These are phyloP conservation scores for Pachycephus smyrnensis DNA, from an alignment of 2,888 invertebrate genomes.

Conservation along the genomic window DNA sequence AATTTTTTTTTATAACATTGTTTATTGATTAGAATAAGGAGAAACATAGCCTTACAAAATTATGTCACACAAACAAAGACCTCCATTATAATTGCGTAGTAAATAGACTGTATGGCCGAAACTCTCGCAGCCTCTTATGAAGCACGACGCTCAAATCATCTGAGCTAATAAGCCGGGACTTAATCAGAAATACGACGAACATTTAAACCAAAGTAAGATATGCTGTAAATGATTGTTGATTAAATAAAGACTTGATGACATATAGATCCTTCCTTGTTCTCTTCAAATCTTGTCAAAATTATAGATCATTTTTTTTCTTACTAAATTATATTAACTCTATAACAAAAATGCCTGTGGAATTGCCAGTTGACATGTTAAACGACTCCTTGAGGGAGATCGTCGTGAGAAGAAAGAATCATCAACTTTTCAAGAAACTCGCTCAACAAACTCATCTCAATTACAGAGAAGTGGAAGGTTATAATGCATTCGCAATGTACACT, in stretches of 20 bases:
- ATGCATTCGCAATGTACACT: background rate
- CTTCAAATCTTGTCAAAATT: background rate
- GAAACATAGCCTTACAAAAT: no score
- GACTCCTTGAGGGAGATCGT: slow-evolving; percentile 48
- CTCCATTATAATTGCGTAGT: no score
- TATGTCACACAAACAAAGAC: no score
- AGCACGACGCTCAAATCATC: no score
- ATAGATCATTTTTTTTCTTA: background rate
- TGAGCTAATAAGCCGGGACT: background rate
- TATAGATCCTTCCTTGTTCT: background rate
- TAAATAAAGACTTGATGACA: background rate
- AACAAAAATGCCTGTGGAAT: slow-evolving; percentile 54
- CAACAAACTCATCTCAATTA: slow-evolving; percentile 48
- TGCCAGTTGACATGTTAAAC: slow-evolving; percentile 49
- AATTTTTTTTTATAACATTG: slow-evolving; percentile 21
- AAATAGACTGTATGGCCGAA: no score
- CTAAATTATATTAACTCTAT: background rate
- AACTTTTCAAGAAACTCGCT: slow-evolving; percentile 46
- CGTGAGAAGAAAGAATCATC: slow-evolving; percentile 49
- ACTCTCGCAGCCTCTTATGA: no score
- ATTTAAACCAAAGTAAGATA: no score
- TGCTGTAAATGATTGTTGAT: background rate
- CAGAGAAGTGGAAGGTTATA: slow-evolving; percentile 54
- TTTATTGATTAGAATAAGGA: no score
- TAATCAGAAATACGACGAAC: background rate